Evolutionary conservation across 2,888 invertebrate species (phyloP), one percentile per base, ranked within the genome.

Genomic region (Drosophila atripex): DNA sequence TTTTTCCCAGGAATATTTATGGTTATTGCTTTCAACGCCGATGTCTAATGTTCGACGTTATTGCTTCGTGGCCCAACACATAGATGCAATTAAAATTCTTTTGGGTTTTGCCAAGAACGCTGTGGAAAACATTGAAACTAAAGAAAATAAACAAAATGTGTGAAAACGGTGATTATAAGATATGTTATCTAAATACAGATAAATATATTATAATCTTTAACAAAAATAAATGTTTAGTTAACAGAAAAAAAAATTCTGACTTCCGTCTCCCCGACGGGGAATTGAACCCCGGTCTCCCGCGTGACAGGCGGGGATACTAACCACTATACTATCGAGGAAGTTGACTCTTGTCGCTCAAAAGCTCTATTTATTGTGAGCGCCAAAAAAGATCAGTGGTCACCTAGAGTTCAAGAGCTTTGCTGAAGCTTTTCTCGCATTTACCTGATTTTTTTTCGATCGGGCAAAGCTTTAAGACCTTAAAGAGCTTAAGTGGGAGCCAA

Each of bases 301-400:
- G 63, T 63, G 63, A 63, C 63, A 63, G 63, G 63, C 61, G 59
- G 59, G 59, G 59, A 61, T 63, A 63, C 63, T 63, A 30, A 64
- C 63, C 63, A 64, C 64, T 64, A 64, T 64, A 64, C 63, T 64
- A 64, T 64, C 64, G 63, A 64, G 63, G 63, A 64, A 9, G 63
- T 52, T 64, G 52, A 8, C 9, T 1, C 4, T 0, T 0, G 0
- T 0, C 16, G 12, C 7, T n/a, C 30, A 23, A 25, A 38, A 14
- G 41, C 4, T 6, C 4, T 11, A 23, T 3, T 23, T 28, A 0
- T 52, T 9, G 12, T 5, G 1, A n/a, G n/a, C 46, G 2, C 21
- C 0, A 12, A 16, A 23, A 32, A n/a, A 23, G 41, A 59, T 55
- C 43, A 11, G 30, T n/a, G 60, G 7, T 35, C 49, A 28, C 21